Evolutionary conservation across 2,888 invertebrate genomes (phyloP).

Genomic region (Acanthosepion lycidas): DNA sequence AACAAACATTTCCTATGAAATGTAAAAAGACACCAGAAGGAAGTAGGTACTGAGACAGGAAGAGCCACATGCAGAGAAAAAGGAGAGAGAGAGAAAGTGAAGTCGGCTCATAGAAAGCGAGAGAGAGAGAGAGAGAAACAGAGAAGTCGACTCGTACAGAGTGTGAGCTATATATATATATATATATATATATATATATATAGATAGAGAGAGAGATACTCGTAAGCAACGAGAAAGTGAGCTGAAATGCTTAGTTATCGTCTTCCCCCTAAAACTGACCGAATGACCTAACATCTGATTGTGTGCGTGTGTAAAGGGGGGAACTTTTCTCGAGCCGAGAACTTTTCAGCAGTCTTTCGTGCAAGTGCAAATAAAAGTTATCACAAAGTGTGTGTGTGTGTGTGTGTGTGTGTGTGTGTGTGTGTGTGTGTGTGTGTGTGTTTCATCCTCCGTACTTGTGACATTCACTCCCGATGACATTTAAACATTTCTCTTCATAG

Average conservation of each 20-base stretch:
- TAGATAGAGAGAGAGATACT: not conserved
- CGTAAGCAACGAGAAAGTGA: not conserved
- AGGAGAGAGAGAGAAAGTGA: not conserved
- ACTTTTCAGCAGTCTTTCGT: too few species aligned
- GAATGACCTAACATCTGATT: too few species aligned
- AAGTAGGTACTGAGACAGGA: not conserved
- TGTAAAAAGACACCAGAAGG: not conserved
- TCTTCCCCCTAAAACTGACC: too few species aligned
- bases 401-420: not conserved
- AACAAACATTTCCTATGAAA: not conserved
- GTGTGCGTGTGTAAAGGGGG: too few species aligned
- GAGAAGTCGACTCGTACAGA: not conserved
- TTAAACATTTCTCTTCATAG: not conserved
- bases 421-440: not conserved
- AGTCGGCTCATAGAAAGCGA: too few species aligned
- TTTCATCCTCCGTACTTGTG: not conserved
- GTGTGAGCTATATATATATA: too few species aligned
- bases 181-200: not conserved
- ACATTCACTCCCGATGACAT: not conserved
- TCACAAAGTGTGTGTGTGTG: too few species aligned
- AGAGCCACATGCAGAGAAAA: not conserved
- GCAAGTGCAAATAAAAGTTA: not conserved
- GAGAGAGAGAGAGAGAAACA: conserved; percentile 2
- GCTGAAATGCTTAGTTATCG: not conserved
- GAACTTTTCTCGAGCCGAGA: too few species aligned